These are phyloP conservation scores for Rhombomys opimus DNA, from an alignment of 2,113 vertebrate species.

Conservation along the genomic window DNA sequence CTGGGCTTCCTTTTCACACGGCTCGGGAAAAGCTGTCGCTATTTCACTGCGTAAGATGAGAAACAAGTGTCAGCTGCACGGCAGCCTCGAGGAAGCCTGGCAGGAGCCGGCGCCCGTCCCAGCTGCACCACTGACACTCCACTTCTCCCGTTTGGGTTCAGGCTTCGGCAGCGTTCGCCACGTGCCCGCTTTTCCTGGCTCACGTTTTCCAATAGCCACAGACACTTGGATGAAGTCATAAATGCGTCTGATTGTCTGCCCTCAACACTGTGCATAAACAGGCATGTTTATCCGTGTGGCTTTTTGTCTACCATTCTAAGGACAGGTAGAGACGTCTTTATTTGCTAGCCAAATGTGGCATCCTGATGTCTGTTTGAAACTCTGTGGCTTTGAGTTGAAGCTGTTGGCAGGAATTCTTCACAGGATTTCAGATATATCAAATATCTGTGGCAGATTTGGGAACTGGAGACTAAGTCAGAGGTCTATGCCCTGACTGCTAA, in stretches of 20 bases:
- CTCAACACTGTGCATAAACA: background rate
- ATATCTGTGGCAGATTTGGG: background rate
- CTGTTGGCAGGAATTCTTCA: background rate
- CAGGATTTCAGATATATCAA: background rate
- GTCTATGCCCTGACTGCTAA: background rate
- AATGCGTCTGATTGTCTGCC: background rate
- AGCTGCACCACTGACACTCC: background rate
- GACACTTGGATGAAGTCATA: conserved; percentile 57
- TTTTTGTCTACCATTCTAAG: background rate
- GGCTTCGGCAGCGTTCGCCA: background rate
- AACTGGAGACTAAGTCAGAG: conserved; percentile 16
- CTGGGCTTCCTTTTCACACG: background rate
- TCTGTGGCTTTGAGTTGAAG: background rate
- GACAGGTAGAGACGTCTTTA: background rate
- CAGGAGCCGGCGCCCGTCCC: background rate
- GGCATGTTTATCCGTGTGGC: accelerated
- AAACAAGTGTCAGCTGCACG: conserved; percentile 49
- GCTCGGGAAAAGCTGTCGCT: background rate
- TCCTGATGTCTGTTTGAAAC: background rate
- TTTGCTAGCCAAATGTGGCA: background rate
- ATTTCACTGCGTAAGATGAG: background rate
- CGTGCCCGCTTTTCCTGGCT: conserved; percentile 64
- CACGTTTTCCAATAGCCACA: conserved; percentile 42
- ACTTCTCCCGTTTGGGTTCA: conserved; percentile 5
- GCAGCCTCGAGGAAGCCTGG: conserved; percentile 25